phyloP scores from a whole-genome alignment of 2,888 invertebrate genomes.

The Cepaea hortensis region DNA sequence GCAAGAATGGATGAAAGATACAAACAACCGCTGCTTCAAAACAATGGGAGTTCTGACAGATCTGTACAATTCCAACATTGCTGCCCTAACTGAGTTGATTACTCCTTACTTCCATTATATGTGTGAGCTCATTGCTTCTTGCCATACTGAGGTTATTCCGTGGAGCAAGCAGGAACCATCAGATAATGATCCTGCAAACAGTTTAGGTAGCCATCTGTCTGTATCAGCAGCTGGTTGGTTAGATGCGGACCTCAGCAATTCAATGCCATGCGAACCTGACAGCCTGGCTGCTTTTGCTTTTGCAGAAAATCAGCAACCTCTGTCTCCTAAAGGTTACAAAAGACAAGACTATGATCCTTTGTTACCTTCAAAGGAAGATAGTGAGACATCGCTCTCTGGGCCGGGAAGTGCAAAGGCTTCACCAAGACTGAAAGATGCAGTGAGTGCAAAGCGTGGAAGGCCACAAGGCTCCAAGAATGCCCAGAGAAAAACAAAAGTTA shows the following conservation, averaged over 20 bases:
- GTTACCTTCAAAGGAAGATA: constrained; percentile 1
- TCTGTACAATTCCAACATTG: constrained; percentile 38
- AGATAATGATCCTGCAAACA: neutral
- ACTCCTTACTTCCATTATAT: constrained; percentile 44
- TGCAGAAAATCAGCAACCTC: neutral
- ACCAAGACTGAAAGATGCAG: constrained; percentile 3
- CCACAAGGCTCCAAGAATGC: constrained; percentile 33
- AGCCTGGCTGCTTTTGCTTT: neutral
- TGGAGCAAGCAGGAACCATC: constrained; percentile 26
- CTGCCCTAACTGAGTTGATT: constrained; percentile 36
- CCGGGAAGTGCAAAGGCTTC: constrained; percentile 16
- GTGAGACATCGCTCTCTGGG: constrained; percentile 16
- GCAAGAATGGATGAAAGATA: constrained; percentile 36
- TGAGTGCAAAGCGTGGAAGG: constrained; percentile 4
- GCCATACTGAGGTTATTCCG: constrained; percentile 14
- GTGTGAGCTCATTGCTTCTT: constrained; percentile 39
- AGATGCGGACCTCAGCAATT: neutral
- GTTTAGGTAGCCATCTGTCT: neutral
- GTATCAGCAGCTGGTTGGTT: neutral
- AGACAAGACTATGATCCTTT: constrained; percentile 28
- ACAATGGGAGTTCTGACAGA: constrained; percentile 40
- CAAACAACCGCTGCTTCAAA: constrained; percentile 33
- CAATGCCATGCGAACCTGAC: neutral
- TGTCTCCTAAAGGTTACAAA: constrained; percentile 7
- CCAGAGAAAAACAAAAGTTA: constrained; percentile 23